Percentiles rank a stretch among this genome's conserved stretches.
These are phyloP conservation scores for Dugesia japonica DNA, from an alignment of 2,888 invertebrate genomes.

Conservation along the genomic window DNA sequence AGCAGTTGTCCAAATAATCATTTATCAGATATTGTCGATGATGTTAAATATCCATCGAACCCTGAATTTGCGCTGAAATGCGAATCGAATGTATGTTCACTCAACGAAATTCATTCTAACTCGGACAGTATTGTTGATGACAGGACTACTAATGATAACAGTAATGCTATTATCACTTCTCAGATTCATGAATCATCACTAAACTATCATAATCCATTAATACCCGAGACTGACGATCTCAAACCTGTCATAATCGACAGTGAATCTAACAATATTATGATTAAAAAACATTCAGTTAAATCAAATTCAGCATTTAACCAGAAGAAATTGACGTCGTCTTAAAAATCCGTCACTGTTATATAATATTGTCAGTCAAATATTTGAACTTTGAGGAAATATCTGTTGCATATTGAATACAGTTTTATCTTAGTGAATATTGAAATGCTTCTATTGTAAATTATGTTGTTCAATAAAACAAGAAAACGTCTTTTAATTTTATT, in stretches of 20 bases:
- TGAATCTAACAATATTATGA: neutral
- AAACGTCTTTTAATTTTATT: too few species aligned
- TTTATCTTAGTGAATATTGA: too few species aligned
- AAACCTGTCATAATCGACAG: neutral
- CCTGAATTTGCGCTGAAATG: neutral
- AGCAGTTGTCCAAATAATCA: neutral
- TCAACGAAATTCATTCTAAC: neutral
- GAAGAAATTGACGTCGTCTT: conserved; percentile 6
- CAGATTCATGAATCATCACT: neutral
- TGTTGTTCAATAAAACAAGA: too few species aligned
- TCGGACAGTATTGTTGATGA: neutral
- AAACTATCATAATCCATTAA: neutral
- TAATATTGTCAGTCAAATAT: neutral
- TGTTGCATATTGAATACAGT: too few species aligned
- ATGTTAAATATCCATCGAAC: neutral
- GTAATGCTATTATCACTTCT: neutral
- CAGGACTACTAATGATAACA: neutral
- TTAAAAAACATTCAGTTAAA: conserved; percentile 16
- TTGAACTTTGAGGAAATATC: neutral
- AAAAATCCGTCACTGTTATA: neutral
- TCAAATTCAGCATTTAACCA: conserved; percentile 15
- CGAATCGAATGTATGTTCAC: neutral
- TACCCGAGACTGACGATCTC: neutral
- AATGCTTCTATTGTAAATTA: too few species aligned
- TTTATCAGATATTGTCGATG: neutral